A percentile compares a stretch with the other conserved stretches of the same genome.
These are phyloP conservation scores for Thysanoteuthis rhombus DNA, from an alignment of 2,888 invertebrate species.

Conservation along the genomic window DNA sequence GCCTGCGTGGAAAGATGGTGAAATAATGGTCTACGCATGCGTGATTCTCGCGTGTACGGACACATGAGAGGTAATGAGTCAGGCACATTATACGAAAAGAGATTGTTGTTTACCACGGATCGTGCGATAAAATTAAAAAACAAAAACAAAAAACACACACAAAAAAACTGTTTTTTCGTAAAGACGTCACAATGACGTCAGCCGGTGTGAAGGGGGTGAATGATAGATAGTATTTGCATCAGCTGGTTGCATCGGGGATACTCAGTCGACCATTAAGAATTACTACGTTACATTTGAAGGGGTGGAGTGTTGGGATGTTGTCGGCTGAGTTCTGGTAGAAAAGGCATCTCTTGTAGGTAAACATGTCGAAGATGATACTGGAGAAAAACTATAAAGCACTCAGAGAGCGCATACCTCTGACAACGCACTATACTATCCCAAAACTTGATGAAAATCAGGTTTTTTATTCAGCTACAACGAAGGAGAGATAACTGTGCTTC, in stretches of 20 bases:
- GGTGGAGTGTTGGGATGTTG: background rate
- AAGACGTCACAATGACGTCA: background rate
- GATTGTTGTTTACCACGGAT: background rate
- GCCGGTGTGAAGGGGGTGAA: background rate
- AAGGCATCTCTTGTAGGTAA: no score
- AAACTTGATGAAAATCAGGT: no score
- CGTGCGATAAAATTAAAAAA: background rate
- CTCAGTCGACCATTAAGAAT: conserved; percentile 12
- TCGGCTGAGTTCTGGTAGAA: no score
- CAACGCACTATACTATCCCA: no score
- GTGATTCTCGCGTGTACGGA: conserved; percentile 12
- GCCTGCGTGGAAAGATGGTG: background rate
- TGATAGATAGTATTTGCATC: background rate
- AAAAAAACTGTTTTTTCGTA: background rate
- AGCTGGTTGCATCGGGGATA: background rate
- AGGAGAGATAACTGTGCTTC: no score
- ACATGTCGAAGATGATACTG: no score
- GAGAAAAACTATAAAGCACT: no score
- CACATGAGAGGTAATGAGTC: background rate
- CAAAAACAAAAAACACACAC: no score
- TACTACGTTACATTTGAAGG: background rate
- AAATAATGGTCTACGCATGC: background rate
- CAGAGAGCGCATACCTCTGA: no score
- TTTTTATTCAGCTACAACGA: no score
- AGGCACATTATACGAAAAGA: background rate